Evolutionary conservation across 92 coral and sea anemone species (phyloP).

Genomic region (Zoanthus solanderi): DNA sequence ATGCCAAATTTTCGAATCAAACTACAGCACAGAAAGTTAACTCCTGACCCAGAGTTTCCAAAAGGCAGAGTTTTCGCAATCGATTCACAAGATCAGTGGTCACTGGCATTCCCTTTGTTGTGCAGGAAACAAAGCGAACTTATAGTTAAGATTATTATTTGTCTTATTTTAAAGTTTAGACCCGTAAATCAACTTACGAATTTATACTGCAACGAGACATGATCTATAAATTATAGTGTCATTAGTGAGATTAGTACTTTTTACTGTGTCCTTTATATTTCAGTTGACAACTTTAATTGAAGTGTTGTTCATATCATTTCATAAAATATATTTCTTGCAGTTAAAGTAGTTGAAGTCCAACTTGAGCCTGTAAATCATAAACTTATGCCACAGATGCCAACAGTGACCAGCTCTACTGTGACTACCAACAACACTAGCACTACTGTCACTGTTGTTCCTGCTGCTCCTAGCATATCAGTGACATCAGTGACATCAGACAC

Average conservation of each 20-base stretch:
- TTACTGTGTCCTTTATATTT: constrained; percentile 44
- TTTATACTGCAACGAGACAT: constrained; percentile 37
- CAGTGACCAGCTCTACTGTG: constrained; percentile 48
- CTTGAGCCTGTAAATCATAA: constrained; percentile 45
- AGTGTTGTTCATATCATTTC: constrained; percentile 47
- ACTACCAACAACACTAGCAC: constrained; percentile 46
- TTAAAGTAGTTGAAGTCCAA: constrained; percentile 46
- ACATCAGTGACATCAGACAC: constrained; percentile 36
- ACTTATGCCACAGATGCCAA: constrained; percentile 49
- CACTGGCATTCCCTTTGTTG: constrained; percentile 39
- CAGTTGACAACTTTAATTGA: constrained; percentile 47
- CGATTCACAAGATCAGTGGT: constrained; percentile 50
- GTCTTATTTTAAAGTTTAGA: constrained; percentile 47
- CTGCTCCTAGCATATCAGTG: constrained; percentile 28
- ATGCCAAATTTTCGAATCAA: constrained; percentile 32
- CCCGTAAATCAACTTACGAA: constrained; percentile 36
- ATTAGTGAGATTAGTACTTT: constrained; percentile 44
- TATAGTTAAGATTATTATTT: constrained; percentile 39
- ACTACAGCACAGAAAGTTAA: constrained; percentile 56
- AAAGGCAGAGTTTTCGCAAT: constrained; percentile 54
- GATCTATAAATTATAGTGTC: constrained; percentile 41
- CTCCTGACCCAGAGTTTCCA: constrained; percentile 55
- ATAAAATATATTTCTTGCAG: constrained; percentile 50
- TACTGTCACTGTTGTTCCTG: constrained; percentile 45
- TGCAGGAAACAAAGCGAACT: constrained; percentile 39